A percentile compares a stretch with the other conserved stretches of the same genome.
Evolutionary conservation across 2,113 vertebrate genomes (phyloP).

Genomic region (Dromas ardeola): DNA sequence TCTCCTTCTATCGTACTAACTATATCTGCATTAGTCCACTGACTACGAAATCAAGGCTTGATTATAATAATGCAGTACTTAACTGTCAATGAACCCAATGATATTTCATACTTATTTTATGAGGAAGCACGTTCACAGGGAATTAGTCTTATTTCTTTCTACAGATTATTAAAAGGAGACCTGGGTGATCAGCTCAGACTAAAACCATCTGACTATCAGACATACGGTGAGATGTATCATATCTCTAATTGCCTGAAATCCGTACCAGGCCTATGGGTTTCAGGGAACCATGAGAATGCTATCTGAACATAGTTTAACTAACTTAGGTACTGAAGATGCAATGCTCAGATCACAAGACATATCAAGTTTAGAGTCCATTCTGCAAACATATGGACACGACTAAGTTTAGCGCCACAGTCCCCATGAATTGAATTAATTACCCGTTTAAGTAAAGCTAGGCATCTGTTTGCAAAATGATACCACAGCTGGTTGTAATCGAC

Average conservation of each 20-base stretch:
- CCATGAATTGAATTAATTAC: background rate
- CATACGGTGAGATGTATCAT: background rate
- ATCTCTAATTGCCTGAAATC: background rate
- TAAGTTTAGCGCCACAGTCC: background rate
- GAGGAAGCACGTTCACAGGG: background rate
- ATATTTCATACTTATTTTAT: background rate
- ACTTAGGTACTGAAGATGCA: background rate
- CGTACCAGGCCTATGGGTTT: background rate
- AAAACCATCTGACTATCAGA: background rate
- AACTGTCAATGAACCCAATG: background rate
- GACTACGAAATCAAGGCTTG: background rate
- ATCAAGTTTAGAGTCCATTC: background rate
- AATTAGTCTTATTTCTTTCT: background rate
- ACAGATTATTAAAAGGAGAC: background rate
- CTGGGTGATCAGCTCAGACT: background rate
- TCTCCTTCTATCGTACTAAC: background rate
- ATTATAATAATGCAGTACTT: background rate
- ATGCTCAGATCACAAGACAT: background rate
- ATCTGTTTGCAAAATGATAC: slow-evolving; percentile 22
- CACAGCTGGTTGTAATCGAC: background rate
- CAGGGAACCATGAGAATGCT: background rate
- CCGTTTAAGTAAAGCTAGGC: background rate
- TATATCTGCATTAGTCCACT: background rate
- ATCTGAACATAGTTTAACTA: background rate
- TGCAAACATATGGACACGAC: background rate